phyloP scores from a whole-genome alignment of 2,888 invertebrate genomes.

The Mycalesis mineus region DNA sequence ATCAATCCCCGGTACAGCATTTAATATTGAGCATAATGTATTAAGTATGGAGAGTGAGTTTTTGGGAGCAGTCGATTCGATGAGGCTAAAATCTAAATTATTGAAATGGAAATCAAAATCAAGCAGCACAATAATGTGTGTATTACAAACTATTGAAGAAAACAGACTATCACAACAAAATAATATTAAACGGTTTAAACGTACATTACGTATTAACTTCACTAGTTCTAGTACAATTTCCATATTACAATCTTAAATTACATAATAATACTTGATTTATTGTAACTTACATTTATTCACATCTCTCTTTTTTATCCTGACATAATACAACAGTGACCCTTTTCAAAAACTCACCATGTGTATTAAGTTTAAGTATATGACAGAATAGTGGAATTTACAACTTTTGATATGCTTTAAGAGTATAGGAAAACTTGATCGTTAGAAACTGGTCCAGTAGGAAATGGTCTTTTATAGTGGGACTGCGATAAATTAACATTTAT shows the following conservation, averaged over 20 bases:
- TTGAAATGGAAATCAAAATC: not conserved
- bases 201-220: too few relatives aligned
- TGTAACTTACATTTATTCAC: too few relatives aligned
- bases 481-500: slow-evolving; percentile 42
- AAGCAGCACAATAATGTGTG: too few relatives aligned
- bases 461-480: slow-evolving; percentile 39
- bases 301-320: too few relatives aligned
- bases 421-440: slow-evolving; percentile 39
- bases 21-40: slow-evolving; percentile 43
- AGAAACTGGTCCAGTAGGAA: slow-evolving; percentile 46
- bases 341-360: not conserved
- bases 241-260: too few relatives aligned
- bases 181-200: too few relatives aligned
- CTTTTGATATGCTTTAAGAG: slow-evolving; percentile 40
- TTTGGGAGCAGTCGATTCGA: slow-evolving; percentile 37
- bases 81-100: slow-evolving; percentile 45
- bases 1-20: slow-evolving; percentile 66
- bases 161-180: too few relatives aligned
- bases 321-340: not conserved
- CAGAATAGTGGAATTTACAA: slow-evolving; percentile 50
- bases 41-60: slow-evolving; percentile 30
- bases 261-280: too few relatives aligned
- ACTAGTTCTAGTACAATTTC: too few relatives aligned
- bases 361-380: slow-evolving; percentile 41
- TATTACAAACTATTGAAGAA: too few relatives aligned